Evolutionary conservation across 2,797 vertebrate species (phyloP).

Genomic region (Neosilurus mollespiculum): DNA sequence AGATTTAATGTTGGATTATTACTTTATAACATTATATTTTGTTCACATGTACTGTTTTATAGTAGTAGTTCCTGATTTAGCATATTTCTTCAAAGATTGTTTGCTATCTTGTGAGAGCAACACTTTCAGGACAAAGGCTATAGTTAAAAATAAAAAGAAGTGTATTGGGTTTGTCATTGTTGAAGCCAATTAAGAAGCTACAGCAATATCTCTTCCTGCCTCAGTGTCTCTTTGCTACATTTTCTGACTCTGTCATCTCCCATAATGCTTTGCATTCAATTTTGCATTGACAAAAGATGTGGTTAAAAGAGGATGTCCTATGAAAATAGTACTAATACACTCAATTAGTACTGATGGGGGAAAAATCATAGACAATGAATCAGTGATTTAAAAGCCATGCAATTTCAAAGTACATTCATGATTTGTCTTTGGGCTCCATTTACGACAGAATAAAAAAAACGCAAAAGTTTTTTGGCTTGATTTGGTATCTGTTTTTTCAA

Average conservation of each 20-base stretch:
- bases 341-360: background rate
- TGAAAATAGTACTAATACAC: background rate
- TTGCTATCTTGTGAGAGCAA: background rate
- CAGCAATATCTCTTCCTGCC: background rate
- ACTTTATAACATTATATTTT: background rate
- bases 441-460: background rate
- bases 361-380: background rate
- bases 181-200: background rate
- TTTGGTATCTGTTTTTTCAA: background rate
- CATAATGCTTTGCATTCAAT: conserved; percentile 4
- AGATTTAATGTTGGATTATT: background rate
- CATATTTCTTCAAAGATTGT: background rate
- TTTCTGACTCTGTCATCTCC: background rate
- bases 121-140: background rate
- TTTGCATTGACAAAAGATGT: conserved; percentile 16
- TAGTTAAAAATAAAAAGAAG: too few relatives aligned
- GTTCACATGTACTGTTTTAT: background rate
- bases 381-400: background rate
- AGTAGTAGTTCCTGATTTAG: background rate
- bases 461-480: background rate
- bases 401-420: background rate
- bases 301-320: background rate
- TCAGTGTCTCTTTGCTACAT: background rate
- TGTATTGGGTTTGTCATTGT: background rate
- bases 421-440: background rate